phyloP scores from a whole-genome alignment of 2,888 invertebrate genomes.

The Caenorhabditis panamensis region DNA sequence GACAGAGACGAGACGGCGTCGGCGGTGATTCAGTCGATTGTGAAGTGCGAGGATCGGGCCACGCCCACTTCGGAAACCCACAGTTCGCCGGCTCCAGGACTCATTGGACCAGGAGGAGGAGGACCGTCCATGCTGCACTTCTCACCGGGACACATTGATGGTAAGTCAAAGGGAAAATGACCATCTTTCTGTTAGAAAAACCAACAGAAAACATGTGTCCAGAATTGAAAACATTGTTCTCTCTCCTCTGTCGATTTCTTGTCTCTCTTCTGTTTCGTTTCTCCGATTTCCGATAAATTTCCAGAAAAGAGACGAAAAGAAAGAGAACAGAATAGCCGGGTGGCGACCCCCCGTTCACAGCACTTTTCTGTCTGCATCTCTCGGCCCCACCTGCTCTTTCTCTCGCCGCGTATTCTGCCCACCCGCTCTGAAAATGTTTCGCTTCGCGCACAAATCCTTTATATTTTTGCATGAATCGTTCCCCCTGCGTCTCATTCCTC shows the following conservation, averaged over 20 bases:
- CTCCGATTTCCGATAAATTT: background rate
- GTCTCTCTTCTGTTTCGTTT: background rate
- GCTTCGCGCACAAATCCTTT: background rate
- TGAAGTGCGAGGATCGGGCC: background rate
- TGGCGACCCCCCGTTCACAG: background rate
- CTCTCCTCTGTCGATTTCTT: background rate
- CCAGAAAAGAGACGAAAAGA: background rate
- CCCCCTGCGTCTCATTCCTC: background rate
- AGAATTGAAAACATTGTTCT: no score
- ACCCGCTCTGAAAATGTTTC: conserved; percentile 1
- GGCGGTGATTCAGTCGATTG: background rate
- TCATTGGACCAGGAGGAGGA: background rate
- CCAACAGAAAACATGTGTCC: no score
- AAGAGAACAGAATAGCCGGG: background rate
- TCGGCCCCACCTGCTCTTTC: conserved; percentile 4
- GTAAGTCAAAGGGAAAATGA: background rate
- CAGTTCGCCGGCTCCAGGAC: background rate
- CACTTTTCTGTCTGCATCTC: no score
- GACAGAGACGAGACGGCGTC: background rate
- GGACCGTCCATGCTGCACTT: background rate
- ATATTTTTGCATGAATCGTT: background rate
- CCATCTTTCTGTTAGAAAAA: no score
- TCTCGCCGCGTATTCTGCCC: conserved; percentile 11
- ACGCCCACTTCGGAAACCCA: background rate
- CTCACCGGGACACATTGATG: background rate